Conservation (phyloP, 2,888 invertebrate species). For the Melanostoma scalare region DNA sequence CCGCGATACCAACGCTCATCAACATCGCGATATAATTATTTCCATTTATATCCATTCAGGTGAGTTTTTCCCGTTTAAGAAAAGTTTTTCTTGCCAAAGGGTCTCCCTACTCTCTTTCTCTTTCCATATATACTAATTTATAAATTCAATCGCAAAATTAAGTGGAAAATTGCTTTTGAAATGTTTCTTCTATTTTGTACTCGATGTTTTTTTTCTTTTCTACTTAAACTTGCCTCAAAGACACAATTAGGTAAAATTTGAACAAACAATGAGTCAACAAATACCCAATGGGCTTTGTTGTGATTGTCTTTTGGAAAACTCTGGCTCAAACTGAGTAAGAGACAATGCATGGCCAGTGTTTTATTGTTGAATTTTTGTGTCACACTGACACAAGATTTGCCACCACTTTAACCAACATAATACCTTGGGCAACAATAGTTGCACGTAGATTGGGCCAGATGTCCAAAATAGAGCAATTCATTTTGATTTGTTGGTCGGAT, state of each 20-base stretch:
- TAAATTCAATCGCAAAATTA: constrained; percentile 57
- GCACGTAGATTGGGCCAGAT: constrained; percentile 57
- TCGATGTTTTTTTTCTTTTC: background rate
- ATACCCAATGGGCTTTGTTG: constrained; percentile 29
- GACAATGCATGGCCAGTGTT: constrained; percentile 25
- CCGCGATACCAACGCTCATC: constrained; percentile 47
- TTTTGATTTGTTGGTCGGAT: constrained; percentile 26
- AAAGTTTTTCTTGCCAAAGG: constrained; percentile 44
- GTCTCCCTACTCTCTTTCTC: background rate
- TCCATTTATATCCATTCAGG: constrained; percentile 62
- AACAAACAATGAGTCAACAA: constrained; percentile 32
- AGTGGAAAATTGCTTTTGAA: constrained; percentile 63
- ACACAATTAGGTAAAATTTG: constrained; percentile 49
- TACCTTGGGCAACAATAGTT: constrained; percentile 37
- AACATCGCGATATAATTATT: constrained; percentile 51
- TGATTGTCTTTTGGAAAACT: constrained; percentile 39
- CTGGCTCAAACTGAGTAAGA: constrained; percentile 8
- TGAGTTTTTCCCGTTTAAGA: constrained; percentile 33
- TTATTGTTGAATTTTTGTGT: constrained; percentile 24
- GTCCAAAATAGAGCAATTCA: constrained; percentile 63
- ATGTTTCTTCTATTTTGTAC: background rate
- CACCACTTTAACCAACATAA: constrained; percentile 25
- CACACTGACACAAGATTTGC: constrained; percentile 34
- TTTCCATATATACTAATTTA: background rate
- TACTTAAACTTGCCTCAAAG: background rate